phyloP scores from a whole-genome alignment of 2,113 vertebrate genomes.

The Fregetta grallaria region DNA sequence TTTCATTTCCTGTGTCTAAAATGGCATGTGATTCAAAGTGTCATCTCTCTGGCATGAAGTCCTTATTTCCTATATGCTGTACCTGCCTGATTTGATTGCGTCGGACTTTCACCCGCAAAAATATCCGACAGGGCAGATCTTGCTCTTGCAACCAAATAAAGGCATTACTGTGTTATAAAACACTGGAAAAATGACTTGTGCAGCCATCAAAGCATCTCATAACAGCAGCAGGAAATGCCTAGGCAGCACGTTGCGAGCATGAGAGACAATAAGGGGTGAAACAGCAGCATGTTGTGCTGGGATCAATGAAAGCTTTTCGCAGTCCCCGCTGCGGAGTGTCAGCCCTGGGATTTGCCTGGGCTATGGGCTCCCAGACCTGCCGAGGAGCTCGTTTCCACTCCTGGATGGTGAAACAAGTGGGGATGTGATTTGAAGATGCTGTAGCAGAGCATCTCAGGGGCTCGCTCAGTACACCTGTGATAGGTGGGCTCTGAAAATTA shows the following conservation, averaged over 20 bases:
- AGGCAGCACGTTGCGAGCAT: accelerated
- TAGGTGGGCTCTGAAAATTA: not conserved
- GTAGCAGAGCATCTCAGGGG: not conserved
- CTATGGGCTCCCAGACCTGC: not conserved
- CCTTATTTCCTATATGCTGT: constrained; percentile 5
- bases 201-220: not conserved
- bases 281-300: not conserved
- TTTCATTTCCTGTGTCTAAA: constrained; percentile 18
- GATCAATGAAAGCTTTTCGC: not conserved
- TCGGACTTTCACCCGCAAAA: not conserved
- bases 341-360: not conserved
- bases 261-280: not conserved
- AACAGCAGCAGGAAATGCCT: not conserved
- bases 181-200: not conserved
- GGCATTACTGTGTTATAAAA: not conserved
- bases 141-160: constrained; percentile 16
- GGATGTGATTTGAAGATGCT: not conserved
- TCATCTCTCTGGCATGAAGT: not conserved
- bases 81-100: not conserved
- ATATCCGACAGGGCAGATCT: not conserved
- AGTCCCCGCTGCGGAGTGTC: accelerated
- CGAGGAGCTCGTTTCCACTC: not conserved
- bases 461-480: not conserved
- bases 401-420: not conserved
- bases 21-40: not conserved